Evolutionary conservation across 2,113 vertebrate species (phyloP).

Genomic region (Falco punctatus): DNA sequence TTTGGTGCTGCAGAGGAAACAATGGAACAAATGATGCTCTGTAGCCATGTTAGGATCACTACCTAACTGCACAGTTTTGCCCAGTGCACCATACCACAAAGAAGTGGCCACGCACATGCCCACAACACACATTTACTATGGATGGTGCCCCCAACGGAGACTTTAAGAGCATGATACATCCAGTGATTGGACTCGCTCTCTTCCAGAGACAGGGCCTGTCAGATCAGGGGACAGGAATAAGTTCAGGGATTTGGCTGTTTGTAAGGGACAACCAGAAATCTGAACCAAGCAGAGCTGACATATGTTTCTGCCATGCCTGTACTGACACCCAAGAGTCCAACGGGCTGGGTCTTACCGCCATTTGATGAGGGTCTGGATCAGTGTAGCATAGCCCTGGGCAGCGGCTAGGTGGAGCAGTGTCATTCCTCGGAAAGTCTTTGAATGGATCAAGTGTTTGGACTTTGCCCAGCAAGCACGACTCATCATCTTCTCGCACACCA

Average conservation of each 20-base stretch:
- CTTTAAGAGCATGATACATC: neutral
- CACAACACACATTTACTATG: neutral
- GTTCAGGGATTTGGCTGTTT: neutral
- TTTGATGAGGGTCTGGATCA: slow-evolving; percentile 99
- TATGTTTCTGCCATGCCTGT: neutral
- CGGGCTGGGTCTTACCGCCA: slow-evolving; percentile 87
- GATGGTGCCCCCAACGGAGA: neutral
- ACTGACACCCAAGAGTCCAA: neutral
- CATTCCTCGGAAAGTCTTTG: slow-evolving; percentile 98
- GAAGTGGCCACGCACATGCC: neutral
- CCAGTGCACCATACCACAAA: neutral
- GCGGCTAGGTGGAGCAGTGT: slow-evolving; percentile 96
- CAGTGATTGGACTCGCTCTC: neutral
- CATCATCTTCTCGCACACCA: slow-evolving; percentile 99
- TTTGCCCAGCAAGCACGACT: slow-evolving; percentile 98
- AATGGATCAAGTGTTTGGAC: slow-evolving; percentile 98
- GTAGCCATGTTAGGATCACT: neutral
- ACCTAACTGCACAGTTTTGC: neutral
- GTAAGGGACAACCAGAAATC: neutral
- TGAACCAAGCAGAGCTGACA: neutral
- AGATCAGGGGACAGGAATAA: neutral
- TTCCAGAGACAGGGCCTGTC: neutral
- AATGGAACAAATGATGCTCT: neutral
- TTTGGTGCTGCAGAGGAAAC: slow-evolving; percentile 83
- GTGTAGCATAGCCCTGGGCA: slow-evolving; percentile 96